Evolutionary conservation across 35 echinoderm and acorn worm species (phyloP), one percentile per base, ranked within the genome.

Genomic region (Stichopus chloronotus): DNA sequence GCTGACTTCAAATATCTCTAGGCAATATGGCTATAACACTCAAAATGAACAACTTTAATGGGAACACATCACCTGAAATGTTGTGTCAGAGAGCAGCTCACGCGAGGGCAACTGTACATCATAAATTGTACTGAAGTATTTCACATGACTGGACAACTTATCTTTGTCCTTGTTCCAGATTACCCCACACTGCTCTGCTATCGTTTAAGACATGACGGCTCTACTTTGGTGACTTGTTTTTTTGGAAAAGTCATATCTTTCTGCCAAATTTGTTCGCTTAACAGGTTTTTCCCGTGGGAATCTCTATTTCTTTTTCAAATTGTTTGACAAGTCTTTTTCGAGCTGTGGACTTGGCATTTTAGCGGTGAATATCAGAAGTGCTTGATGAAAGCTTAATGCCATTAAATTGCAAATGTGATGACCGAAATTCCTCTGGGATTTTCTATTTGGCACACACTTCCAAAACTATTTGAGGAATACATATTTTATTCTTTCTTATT

Each of bases 341-440:
- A 57, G 54, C 57, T 85, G 13, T 20, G 55, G 82, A 58, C 56
- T 58, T 17, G 20, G 24, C 82, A 85, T 85, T 21, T 58, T 58
- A 58, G 82, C 82, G 55, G 82, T 85, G 55, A 85, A 85, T 85
- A 56, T 58, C 56, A 22, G 82, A 58, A 85, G 53, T 58, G 69
- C 20, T 56, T 56, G 52, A 85, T 59, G 82, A 85, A 85, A 85
- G 82, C 55, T 85, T 85, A 58, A 58, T 58, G 57, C 55, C 82
- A 85, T 85, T 85, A 58, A 85, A 85, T 85, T 85, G 82, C 82
- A 58, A 85, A 85, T 85, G 82, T 85, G 82, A 58, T 58, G 82
- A 58, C 57, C 16, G 82, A 58, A 58, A 85, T 8, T 85, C 55
- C 82, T 9, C n/a, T 85, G 54, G 82, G 82, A 58, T 8, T 21